Base-by-base conservation (phyloP, 2,888 invertebrate species). In the Pegoplata infirma region DNA sequence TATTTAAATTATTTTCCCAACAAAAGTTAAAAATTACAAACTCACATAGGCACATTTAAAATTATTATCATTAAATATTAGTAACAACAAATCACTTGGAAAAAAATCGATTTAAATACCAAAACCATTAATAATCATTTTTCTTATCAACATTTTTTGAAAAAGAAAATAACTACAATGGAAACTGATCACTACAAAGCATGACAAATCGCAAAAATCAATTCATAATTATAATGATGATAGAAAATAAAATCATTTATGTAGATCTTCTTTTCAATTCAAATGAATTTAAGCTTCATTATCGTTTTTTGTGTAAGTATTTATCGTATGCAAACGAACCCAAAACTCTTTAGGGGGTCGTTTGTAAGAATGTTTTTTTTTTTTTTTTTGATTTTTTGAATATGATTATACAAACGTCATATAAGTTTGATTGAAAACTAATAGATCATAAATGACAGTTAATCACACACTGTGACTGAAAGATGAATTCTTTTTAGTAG, bases 201-300 rank as follows among this genome's bases (percentile, higher is more conserved):
- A 75, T 79, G 79, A 79, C 79, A 75, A 79, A 79, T 79, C 79
- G 79, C 79, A 79, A 79, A 79, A 79, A 75, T 79, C 79, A 79
- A 79, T 79, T 79, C 79, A 79, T 79, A 75, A 67, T 79, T 75
- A 63, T 79, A 75, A 75, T 79, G 79, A 79, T 74, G 74, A 79
- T 61, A 51, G 66, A 64, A 67, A 71, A 51, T 59, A 10, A 61
- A 72, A 67, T 69, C 47, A 67, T 72, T 59, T 71, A 73, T 61
- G 63, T 66, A 79, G 75, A 79, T 79, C 79, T 75, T 40, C n/a
- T 55, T 61, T 56, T 40, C 4, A 40, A 6, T 16, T 61, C 23
- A 25, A 61, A 32, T 12, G n/a, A 19, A 17, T 49, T 55, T 69
- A 79, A 75, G 67, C 78, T 75, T 79, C 69, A 79, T 75, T 79